These are phyloP conservation scores for Drosophila nannoptera DNA, from an alignment of 1,140 invertebrate genomes.

Conservation along the genomic window DNA sequence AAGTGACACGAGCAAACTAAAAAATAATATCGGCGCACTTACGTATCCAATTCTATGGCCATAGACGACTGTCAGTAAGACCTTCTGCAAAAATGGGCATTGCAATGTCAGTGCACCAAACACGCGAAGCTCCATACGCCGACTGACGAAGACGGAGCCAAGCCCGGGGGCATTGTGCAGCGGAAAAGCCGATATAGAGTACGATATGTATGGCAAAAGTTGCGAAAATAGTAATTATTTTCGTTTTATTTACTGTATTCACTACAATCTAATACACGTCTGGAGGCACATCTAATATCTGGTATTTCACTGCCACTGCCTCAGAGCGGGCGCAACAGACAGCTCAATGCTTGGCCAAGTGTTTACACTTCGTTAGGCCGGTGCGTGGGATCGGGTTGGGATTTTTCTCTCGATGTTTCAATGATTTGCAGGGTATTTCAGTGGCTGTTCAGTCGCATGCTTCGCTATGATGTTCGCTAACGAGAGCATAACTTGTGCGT, in stretches of 20 bases:
- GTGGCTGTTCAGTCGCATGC: no score
- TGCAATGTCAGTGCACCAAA: constrained; percentile 51
- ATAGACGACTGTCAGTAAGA: constrained; percentile 42
- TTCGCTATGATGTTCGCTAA: constrained; percentile 58
- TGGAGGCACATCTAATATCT: constrained; percentile 60
- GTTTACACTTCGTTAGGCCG: constrained; percentile 13
- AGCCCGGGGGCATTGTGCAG: constrained; percentile 22
- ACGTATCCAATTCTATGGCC: constrained; percentile 27
- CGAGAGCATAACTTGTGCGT: constrained; percentile 71
- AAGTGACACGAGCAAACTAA: constrained; percentile 47
- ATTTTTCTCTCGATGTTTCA: not conserved
- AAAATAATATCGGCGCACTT: constrained; percentile 29
- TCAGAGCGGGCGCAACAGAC: constrained; percentile 13
- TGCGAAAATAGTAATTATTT: constrained; percentile 64
- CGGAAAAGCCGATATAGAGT: constrained; percentile 33
- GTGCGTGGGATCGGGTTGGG: not conserved
- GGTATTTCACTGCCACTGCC: constrained; percentile 22
- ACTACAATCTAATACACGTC: constrained; percentile 44
- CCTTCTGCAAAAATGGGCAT: constrained; percentile 23
- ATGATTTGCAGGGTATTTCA: constrained; percentile 12
- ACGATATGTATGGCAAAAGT: constrained; percentile 13
- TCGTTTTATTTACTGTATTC: constrained; percentile 4
- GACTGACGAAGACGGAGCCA: constrained; percentile 31
- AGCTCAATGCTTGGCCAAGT: constrained; percentile 36
- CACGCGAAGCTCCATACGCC: constrained; percentile 41